Conservation (phyloP, 2,888 invertebrate species). For the Cryptus armator region DNA sequence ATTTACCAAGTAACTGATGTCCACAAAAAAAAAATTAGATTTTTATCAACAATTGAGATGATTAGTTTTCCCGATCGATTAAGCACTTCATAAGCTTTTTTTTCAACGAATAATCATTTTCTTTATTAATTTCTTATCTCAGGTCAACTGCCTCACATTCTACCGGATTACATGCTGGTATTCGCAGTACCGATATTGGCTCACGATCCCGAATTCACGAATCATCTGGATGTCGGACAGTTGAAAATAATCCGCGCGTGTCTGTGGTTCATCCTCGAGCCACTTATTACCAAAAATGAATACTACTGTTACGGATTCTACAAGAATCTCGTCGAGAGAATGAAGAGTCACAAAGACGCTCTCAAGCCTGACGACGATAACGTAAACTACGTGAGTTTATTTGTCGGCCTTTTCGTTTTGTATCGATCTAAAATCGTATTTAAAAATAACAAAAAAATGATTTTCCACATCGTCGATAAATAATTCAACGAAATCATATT, state of each 20-base stretch:
- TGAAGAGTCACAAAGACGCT: constrained; percentile 97
- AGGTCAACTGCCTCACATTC: constrained; percentile 93
- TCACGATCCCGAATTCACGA: constrained; percentile 95
- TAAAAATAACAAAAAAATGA: not conserved
- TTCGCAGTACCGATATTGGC: constrained; percentile 98
- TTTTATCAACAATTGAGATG: not conserved
- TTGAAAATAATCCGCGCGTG: constrained; percentile 94
- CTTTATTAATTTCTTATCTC: constrained; percentile 47
- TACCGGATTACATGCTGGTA: constrained; percentile 98
- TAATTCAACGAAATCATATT: constrained; percentile 91
- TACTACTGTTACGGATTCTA: constrained; percentile 98
- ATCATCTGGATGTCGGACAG: constrained; percentile 91
- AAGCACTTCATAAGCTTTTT: not conserved
- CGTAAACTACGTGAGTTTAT: constrained; percentile 91
- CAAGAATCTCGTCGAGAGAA: constrained; percentile 96
- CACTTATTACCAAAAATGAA: constrained; percentile 96
- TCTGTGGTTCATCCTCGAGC: constrained; percentile 97
- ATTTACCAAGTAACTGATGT: too few species aligned
- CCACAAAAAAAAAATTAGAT: not conserved
- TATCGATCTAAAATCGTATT: constrained; percentile 27
- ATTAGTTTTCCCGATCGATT: not conserved
- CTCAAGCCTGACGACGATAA: constrained; percentile 93
- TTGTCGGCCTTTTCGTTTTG: not conserved
- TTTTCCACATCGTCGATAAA: constrained; percentile 5
- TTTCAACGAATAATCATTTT: not conserved